Base-by-base conservation (phyloP, 1,140 invertebrate genomes). In the Goniozus legneri region DNA sequence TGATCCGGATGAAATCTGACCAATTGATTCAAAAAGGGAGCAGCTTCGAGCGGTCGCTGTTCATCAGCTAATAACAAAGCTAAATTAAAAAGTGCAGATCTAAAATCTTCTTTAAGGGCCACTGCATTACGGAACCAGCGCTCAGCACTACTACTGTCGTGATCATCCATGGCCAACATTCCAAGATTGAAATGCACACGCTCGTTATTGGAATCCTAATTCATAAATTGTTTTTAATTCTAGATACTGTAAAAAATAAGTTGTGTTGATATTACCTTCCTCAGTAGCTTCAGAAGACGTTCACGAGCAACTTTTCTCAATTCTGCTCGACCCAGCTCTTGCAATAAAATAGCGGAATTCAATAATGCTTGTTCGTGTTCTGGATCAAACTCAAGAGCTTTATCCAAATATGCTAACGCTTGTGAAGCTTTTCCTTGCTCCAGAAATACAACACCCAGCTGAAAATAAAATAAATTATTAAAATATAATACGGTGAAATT, bases 101-200 rank as follows among this genome's bases (percentile, higher is more conserved):
- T 80, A 70, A 96, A 96, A 71, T 91, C 87, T 2, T 84, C 82
- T 62, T 90, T 90, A 1, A 94, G 76, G 58, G 92, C 84, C 4
- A 94, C 86, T 1, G 91, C 90, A 30, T 86, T 84, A 36, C 91
- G 79, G 68, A 95, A 95, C 85, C 89, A 94, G 32, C 87, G 82
- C 67, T 95, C 92, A 0, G 94, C 93, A 54, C 86, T 85, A n/a
- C 83, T 80, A 16, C 85, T 88, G 64, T 95, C 87, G 22, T 87
- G 84, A 64, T 95, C 91, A 69, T 97, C 94, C 92, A 96, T 97
- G 13, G 92, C 90, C 24, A 98, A 75, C 94, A 97, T 97, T 44
- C 91, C 93, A 32, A 97, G 78, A 77, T 97, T 96, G 68, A 97
- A 98, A 69, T 92, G 89, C 2, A 95, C 88, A 43, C 91, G 79